phyloP scores from a whole-genome alignment of 2,888 invertebrate species.

The Torymus aiolomorphi region DNA sequence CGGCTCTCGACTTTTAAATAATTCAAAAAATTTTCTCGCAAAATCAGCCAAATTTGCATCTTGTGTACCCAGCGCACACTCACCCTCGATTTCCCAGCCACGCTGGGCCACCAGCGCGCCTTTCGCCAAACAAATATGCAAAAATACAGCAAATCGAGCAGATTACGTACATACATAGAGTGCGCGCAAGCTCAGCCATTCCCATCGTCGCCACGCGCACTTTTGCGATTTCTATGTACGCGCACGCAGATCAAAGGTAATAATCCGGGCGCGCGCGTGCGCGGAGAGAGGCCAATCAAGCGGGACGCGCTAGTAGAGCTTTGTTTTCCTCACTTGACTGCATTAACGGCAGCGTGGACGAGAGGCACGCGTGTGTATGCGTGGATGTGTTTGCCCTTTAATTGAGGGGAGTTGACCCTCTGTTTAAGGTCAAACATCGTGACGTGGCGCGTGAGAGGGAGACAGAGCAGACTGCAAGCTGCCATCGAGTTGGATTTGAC shows the following conservation, averaged over 20 bases:
- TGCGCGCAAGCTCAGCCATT: too few species aligned
- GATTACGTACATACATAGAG: too few species aligned
- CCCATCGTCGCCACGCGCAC: neutral
- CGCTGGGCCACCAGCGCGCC: conserved; percentile 4
- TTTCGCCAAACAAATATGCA: neutral
- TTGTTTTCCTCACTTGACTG: conserved; percentile 57
- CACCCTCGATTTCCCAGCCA: neutral
- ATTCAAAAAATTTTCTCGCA: too few species aligned
- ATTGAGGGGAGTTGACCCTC: conserved; percentile 52
- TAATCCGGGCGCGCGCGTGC: conserved; percentile 16
- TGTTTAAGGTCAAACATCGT: conserved; percentile 56
- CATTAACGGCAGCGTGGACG: conserved; percentile 30
- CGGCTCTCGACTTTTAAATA: too few species aligned
- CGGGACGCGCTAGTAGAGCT: conserved; percentile 9
- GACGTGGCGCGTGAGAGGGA: conserved; percentile 29
- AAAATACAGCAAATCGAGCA: conserved; percentile 1
- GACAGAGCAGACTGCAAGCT: neutral
- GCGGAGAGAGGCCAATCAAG: conserved; percentile 17
- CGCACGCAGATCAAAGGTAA: conserved; percentile 51
- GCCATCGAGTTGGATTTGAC: conserved; percentile 24
- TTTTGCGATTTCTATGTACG: conserved; percentile 34
- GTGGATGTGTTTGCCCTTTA: conserved; percentile 51
- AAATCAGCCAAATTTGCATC: too few species aligned
- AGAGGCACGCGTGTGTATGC: neutral
- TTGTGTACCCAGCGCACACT: neutral